phyloP scores from a whole-genome alignment of 2,113 vertebrate species.

The Xenopus tropicalis region DNA sequence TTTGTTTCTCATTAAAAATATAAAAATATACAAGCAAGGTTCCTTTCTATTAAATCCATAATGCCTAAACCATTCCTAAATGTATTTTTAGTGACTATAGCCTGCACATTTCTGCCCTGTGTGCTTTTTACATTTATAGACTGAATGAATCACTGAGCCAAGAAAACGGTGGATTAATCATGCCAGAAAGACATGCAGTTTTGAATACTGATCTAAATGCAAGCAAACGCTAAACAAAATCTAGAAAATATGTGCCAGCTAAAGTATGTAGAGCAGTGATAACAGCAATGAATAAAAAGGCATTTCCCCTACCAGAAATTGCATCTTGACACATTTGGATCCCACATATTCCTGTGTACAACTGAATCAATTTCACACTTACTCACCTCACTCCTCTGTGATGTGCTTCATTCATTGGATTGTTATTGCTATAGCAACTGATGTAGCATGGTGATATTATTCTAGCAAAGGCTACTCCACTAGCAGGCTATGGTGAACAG shows the following conservation, averaged over 20 bases:
- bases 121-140: not conserved
- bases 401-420: conserved; percentile 92
- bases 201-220: conserved; percentile 4
- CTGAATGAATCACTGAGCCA: not conserved
- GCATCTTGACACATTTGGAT: conserved; percentile 67
- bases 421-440: conserved; percentile 86
- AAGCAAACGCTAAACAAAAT: not conserved
- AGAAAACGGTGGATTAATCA: conserved; percentile 9
- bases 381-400: conserved; percentile 78
- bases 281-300: conserved; percentile 48
- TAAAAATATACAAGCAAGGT: too few relatives aligned
- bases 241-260: not conserved
- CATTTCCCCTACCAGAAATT: conserved; percentile 68
- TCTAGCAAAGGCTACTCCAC: conserved; percentile 56
- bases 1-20: too few relatives aligned
- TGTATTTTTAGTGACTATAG: not conserved
- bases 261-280: conserved; percentile 25
- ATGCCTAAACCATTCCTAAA: not conserved
- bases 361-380: conserved; percentile 94
- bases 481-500: conserved; percentile 39
- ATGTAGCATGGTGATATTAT: conserved; percentile 67
- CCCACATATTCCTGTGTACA: conserved; percentile 65
- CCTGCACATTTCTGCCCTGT: not conserved
- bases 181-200: conserved; percentile 2
- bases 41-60: too few relatives aligned